phyloP scores from a whole-genome alignment of 1,140 invertebrate genomes.

The Scylla paramamosain region DNA sequence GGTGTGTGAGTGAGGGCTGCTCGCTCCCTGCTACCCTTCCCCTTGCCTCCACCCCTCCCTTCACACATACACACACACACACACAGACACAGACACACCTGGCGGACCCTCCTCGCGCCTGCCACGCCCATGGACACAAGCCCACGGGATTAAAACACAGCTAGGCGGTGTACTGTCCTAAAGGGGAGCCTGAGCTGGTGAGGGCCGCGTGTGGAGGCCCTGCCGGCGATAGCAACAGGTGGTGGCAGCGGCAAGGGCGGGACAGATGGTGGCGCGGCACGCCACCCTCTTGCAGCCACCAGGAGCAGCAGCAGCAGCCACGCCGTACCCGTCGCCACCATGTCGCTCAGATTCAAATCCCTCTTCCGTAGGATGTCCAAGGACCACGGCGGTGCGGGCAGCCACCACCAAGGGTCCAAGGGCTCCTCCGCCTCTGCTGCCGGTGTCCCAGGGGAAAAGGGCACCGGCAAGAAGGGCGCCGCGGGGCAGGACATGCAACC shows the following conservation, averaged over 20 bases:
- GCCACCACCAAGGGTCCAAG: slow-evolving; percentile 65
- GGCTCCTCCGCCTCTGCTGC: slow-evolving; percentile 1
- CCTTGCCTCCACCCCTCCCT: neutral
- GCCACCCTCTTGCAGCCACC: neutral
- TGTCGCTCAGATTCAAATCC: slow-evolving; percentile 77
- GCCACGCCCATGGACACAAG: neutral
- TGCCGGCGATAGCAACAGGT: neutral
- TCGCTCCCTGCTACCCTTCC: neutral
- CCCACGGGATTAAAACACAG: slow-evolving; percentile 6
- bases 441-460: slow-evolving; percentile 45
- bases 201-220: neutral
- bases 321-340: slow-evolving; percentile 42
- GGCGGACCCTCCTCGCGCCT: neutral
- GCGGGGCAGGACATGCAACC: slow-evolving; percentile 54
- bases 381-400: slow-evolving; percentile 72
- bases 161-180: too few relatives aligned
- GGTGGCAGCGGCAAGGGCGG: neutral
- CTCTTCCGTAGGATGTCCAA: slow-evolving; percentile 77
- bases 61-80: neutral
- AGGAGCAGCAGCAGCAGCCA: neutral
- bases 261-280: slow-evolving; percentile 19
- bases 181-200: neutral
- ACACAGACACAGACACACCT: neutral
- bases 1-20: neutral
- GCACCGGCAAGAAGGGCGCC: slow-evolving; percentile 22